A percentile compares a stretch with the other conserved stretches of the same genome.
phyloP scores from a whole-genome alignment of 2,888 invertebrate genomes.

The Pollenia angustigena region DNA sequence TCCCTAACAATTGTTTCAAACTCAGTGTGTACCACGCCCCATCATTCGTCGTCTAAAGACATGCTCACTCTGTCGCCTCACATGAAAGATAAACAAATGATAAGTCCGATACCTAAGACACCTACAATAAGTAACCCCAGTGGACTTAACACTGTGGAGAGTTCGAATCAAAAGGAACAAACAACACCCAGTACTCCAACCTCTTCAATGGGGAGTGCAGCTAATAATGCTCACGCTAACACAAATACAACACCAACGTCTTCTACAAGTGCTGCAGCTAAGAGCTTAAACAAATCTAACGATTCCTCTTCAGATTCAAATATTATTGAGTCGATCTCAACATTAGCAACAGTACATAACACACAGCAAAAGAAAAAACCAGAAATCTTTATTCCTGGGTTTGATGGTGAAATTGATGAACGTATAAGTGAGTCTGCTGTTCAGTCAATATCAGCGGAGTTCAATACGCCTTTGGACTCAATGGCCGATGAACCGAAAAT shows the following conservation, averaged over 20 bases:
- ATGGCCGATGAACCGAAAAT: constrained; percentile 83
- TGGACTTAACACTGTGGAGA: constrained; percentile 66
- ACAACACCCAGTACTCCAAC: constrained; percentile 74
- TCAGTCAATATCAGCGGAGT: constrained; percentile 89
- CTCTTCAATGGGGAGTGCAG: constrained; percentile 64
- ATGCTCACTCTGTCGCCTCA: constrained; percentile 80
- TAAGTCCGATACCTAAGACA: constrained; percentile 86
- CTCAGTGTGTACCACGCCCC: constrained; percentile 59
- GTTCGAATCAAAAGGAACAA: constrained; percentile 52
- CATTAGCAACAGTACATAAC: constrained; percentile 74
- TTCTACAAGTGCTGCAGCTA: constrained; percentile 49
- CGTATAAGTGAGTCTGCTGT: constrained; percentile 92
- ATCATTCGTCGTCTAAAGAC: constrained; percentile 76
- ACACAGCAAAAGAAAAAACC: constrained; percentile 85
- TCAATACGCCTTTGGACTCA: constrained; percentile 83
- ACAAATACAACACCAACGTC: constrained; percentile 71
- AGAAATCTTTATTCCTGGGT: constrained; percentile 88
- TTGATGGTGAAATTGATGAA: constrained; percentile 88
- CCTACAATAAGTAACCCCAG: constrained; percentile 82
- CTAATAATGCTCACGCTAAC: constrained; percentile 8
- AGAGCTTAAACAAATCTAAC: constrained; percentile 50
- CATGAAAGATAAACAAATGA: constrained; percentile 81
- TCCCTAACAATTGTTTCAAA: constrained; percentile 53
- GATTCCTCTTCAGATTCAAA: constrained; percentile 55
- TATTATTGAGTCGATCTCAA: constrained; percentile 74